phyloP scores from a whole-genome alignment of 2,888 invertebrate genomes.

The Portevinia maculata region DNA sequence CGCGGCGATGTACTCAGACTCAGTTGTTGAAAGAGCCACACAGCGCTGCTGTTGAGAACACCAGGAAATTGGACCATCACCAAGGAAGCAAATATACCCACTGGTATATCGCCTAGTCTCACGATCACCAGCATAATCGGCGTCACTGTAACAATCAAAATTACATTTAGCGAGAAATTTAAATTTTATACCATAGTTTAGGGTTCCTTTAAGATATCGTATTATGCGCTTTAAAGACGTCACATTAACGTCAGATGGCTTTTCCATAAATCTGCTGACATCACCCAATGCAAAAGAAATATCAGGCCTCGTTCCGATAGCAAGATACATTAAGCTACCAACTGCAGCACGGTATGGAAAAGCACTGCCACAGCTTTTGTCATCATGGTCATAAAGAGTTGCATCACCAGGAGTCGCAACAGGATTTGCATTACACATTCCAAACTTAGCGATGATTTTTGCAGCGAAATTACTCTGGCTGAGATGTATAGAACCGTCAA shows the following conservation, averaged over 20 bases:
- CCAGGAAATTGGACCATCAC: constrained; percentile 18
- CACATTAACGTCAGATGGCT: constrained; percentile 14
- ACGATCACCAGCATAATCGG: constrained; percentile 10
- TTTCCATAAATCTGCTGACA: constrained; percentile 38
- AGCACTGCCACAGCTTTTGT: neutral
- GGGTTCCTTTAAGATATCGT: constrained; percentile 45
- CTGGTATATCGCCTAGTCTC: constrained; percentile 23
- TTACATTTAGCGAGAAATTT: neutral
- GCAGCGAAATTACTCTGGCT: neutral
- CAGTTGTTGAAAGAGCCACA: constrained; percentile 76
- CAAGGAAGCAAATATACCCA: constrained; percentile 18
- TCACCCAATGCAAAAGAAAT: constrained; percentile 30
- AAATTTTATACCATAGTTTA: constrained; percentile 26
- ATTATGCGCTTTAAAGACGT: constrained; percentile 38
- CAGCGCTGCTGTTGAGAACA: neutral
- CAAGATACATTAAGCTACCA: constrained; percentile 47
- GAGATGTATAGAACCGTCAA: neutral
- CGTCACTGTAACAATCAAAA: constrained; percentile 17
- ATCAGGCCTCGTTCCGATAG: constrained; percentile 44
- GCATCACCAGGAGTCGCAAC: no score
- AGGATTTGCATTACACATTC: neutral
- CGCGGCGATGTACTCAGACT: constrained; percentile 77
- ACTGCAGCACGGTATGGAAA: constrained; percentile 51
- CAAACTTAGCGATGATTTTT: neutral
- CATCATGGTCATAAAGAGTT: neutral